Base-by-base conservation (phyloP, 2,888 invertebrate species). In the Drosophila fungiperda region DNA sequence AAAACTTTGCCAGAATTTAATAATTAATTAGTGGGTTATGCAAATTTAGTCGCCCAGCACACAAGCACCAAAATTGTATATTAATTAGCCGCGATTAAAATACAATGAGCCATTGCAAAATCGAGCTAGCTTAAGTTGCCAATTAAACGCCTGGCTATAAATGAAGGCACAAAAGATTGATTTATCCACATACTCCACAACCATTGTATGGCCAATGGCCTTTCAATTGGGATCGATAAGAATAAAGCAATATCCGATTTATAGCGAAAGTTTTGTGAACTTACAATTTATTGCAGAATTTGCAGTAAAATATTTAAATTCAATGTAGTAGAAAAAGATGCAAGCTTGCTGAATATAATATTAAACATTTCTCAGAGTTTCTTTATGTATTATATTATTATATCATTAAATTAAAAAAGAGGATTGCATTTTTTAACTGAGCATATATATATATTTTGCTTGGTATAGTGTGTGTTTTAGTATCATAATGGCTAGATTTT, bases 21-120 rank as follows among this genome's bases (percentile, higher is more conserved):
- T 89, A 87, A 90, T 87, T 90, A 83, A 71, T 79, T 87, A 76
- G 87, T 52, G 58, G 73, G 57, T 53, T 84, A 85, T 85, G 84
- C 80, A 85, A 85, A 85, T 85, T 72, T 32, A 35, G 20, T 49
- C 62, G 59, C 54, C 57, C 49, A 20, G 40, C 57, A 52, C 33
- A 50, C 61, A 36, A 63, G 64, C 40, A 40, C 53, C 58, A 29
- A 76, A 73, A 75, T 74, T 69, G 69, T 62, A 74, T 87, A 85
- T 89, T 85, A 87, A 87, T 85, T 83, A 80, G 71, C 66, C 38
- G 54, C 53, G 26, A 58, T 50, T 50, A 26, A n/a, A 50, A 20
- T 15, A 53, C 8, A n/a, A 32, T 53, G 8, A 12, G 33, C 3
- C 17, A 23, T 45, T 42, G 35, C 3, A 35, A 29, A 53, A n/a